phyloP scores from a whole-genome alignment of 2,797 vertebrate species.

The Enteromius mattozi region DNA sequence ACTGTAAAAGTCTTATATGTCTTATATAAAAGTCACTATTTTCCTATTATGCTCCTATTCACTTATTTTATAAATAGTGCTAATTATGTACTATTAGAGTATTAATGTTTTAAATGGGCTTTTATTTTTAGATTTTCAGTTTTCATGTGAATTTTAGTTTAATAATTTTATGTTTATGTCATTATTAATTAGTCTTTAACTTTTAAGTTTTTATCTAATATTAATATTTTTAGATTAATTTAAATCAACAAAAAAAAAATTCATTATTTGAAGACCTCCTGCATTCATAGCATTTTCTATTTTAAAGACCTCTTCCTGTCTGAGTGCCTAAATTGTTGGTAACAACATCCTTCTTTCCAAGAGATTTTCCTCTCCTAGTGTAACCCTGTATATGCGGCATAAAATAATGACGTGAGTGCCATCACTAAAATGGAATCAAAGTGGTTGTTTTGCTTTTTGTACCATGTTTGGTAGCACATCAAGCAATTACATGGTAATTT shows the following conservation, averaged over 20 bases:
- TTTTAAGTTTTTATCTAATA: not conserved
- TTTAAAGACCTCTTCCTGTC: not conserved
- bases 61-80: not conserved
- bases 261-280: not conserved
- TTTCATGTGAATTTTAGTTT: not conserved
- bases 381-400: not conserved
- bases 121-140: not conserved
- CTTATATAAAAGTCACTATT: no score
- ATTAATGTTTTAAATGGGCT: not conserved
- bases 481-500: conserved; percentile 17
- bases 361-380: not conserved
- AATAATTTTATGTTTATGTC: no score
- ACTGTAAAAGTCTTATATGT: not conserved
- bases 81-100: not conserved
- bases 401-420: not conserved
- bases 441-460: conserved; percentile 20
- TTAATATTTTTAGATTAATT: not conserved
- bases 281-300: not conserved
- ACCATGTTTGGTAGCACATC: conserved; percentile 5
- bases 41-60: not conserved
- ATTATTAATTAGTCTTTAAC: no score
- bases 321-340: not conserved
- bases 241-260: not conserved
- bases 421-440: conserved; percentile 22
- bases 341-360: not conserved